Conservation (phyloP, 1,140 invertebrate species). For the Plutomurus gul region DNA sequence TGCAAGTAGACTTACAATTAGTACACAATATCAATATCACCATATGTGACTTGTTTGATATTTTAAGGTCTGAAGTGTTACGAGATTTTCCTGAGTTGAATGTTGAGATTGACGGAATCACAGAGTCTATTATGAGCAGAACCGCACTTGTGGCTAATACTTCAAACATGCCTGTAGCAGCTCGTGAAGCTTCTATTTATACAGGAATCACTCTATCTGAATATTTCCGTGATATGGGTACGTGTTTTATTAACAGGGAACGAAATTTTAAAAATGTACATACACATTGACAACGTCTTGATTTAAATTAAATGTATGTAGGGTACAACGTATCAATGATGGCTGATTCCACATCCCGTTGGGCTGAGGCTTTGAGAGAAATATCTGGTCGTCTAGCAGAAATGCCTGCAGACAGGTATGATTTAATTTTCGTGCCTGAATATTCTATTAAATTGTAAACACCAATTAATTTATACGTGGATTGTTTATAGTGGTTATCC, state of each 20-base stretch:
- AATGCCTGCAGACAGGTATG: constrained; percentile 97
- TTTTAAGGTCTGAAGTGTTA: constrained; percentile 43
- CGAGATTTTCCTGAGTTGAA: constrained; percentile 97
- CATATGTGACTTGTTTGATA: not conserved
- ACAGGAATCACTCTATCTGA: constrained; percentile 98
- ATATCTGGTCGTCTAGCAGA: constrained; percentile 99
- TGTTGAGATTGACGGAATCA: constrained; percentile 93
- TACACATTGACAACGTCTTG: too few species aligned
- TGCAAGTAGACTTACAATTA: not conserved
- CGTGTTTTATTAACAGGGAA: constrained; percentile 58
- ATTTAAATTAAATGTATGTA: constrained; percentile 67
- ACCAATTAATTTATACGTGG: not conserved
- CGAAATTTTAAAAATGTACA: not conserved
- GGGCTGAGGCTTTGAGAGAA: constrained; percentile 97
- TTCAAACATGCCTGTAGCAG: constrained; percentile 99
- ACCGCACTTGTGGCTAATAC: constrained; percentile 99
- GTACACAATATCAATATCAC: too few species aligned
- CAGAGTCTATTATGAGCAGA: constrained; percentile 99
- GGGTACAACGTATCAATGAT: constrained; percentile 99
- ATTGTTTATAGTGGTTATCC: constrained; percentile 84
- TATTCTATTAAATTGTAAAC: not conserved
- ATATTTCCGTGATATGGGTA: constrained; percentile 85
- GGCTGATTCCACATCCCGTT: constrained; percentile 99
- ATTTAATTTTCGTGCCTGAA: too few species aligned
- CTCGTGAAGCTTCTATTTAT: constrained; percentile 99